A percentile compares a stretch with the other conserved stretches of the same genome.
phyloP scores from a whole-genome alignment of 2,888 invertebrate species.

The Chirona hameri region DNA sequence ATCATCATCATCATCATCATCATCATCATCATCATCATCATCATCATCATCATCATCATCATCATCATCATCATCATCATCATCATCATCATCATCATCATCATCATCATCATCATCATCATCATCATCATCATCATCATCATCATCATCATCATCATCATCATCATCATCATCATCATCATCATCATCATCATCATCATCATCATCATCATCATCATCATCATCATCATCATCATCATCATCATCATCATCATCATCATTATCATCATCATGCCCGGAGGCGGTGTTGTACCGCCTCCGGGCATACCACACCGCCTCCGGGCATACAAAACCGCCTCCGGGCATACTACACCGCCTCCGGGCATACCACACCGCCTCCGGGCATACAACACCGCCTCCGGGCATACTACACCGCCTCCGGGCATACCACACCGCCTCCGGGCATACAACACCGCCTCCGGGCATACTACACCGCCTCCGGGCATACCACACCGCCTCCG shows the following conservation, averaged over 20 bases:
- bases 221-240: slow-evolving; percentile 22
- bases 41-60: slow-evolving; percentile 22
- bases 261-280: no score
- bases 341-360: no score
- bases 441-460: no score
- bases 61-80: slow-evolving; percentile 22
- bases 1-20: slow-evolving; percentile 22
- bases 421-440: no score
- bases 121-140: slow-evolving; percentile 8
- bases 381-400: no score
- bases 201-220: slow-evolving; percentile 22
- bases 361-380: no score
- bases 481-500: no score
- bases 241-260: slow-evolving; percentile 22
- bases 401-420: no score
- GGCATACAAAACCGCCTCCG: no score
- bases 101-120: slow-evolving; percentile 22
- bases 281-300: no score
- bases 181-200: slow-evolving; percentile 22
- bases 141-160: background rate
- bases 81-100: slow-evolving; percentile 22
- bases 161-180: slow-evolving; percentile 1
- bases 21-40: slow-evolving; percentile 22
- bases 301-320: no score
- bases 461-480: no score